Evolutionary conservation across 2,113 vertebrate species (phyloP), one percentile per base, ranked within the genome.

Genomic region (Anoplopoma fimbria): DNA sequence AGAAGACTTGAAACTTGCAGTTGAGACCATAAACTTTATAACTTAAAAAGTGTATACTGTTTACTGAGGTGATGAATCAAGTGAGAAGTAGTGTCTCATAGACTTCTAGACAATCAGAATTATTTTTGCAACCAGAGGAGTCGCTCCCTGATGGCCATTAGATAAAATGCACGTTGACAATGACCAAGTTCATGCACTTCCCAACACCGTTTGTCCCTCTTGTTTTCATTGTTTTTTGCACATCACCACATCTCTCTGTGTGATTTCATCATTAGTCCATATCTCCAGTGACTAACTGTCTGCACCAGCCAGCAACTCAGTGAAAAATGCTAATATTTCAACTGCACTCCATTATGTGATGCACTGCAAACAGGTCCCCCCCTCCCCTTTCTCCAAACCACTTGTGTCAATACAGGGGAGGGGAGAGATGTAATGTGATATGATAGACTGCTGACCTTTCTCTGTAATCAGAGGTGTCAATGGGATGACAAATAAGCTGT

Each of bases 401-500:
- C 87, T 61, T 55, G 75, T 93, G 93, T 93, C 90, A 89, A 93
- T 94, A 93, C 67, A 42, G 80, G 79, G 81, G 70, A 82, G 69
- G 73, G 55, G 71, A 65, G 77, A 88, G 86, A 92, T 91, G 81
- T 90, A 94, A 91, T 82, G 83, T 76, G 61, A 87, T 91, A 90
- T 93, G 92, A 94, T 93, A 90, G 93, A 95, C 88, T 90, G 89
- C 83, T 77, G 90, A 95, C 93, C 93, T 95, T 94, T 94, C 64
- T 74, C 70, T 73, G 83, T 87, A 87, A 93, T 94, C 90, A 86
- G 64, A 79, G 58, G 61, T 78, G 91, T 92, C 93, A 88, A 77
- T 85, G 75, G 80, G 84, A 92, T 94, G 95, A 95, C 88, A 91
- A 93, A 95, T 93, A 93, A 93, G 88, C 86, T 71, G 77, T 89